Evolutionary conservation across 2,113 vertebrate species (phyloP), one percentile per base, ranked within the genome.

Genomic region (Scartelaos histophorus): DNA sequence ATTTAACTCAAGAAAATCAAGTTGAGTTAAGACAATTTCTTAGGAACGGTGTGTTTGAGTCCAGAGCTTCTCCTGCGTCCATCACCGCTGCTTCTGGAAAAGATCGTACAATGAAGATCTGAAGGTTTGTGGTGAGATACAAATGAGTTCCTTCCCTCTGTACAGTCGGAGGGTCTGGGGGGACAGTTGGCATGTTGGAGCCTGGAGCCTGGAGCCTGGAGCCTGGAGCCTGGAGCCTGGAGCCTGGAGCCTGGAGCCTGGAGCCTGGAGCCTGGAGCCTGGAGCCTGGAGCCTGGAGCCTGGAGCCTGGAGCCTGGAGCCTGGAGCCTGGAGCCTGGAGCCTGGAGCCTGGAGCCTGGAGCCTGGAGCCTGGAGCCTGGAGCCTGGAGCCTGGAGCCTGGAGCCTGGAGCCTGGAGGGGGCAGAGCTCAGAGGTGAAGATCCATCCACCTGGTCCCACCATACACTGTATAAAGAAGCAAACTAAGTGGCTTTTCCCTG

Each of bases 121-220:
- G 38, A 43, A 7, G 10, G 71, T 61, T 60, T 72, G 83, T 72
- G 38, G 88, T 91, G 79, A 90, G 89, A 13, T 92, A 88, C 91
- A 90, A 91, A 92, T 87, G 83, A 88, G 87, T 88, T 84, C 81
- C 86, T 87, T 91, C 87, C 89, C 84, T 61, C 25, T 7, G 82
- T 83, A 76, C 86, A 74, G 82, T 83, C 67, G 84, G 68, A 74
- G 70, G 78, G 82, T 81, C 86, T 85, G 88, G 81, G 81, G 87
- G 86, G 58, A 78, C 87, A 75, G 82, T 83, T 70, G 84, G 69
- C 76, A 72, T 81, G 84, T n/a, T n/a, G 87, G 70, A 35, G 81
- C 83, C 84, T n/a, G 78, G 74, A 69, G 88, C 87, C 83, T 88
- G 68, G 43, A 87, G 79, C 87, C 56, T 83, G 82, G 80, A 70